Base-by-base conservation (phyloP, 2,113 vertebrate genomes). In the Illadopsis cleaveri region DNA sequence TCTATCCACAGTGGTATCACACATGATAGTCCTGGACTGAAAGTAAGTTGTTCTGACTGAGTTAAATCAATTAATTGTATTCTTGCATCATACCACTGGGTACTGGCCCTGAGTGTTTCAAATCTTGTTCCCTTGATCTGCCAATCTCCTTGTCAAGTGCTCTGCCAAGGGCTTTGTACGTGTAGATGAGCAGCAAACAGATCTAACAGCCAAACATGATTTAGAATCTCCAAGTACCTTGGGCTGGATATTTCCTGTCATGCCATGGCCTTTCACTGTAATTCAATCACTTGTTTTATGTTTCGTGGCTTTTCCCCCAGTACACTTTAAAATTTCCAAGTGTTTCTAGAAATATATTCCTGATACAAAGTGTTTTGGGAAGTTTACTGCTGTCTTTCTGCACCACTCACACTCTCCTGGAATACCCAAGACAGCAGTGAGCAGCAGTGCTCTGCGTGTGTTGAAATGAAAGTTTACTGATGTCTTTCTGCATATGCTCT, bases 291-390 rank as follows among this genome's bases (percentile, higher is more conserved):
- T 77, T 69, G 33, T 9, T 93, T 64, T 60, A 30, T 27, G 21
- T 24, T 75, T 47, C 0, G 0, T 78, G 50, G 2, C 4, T 7
- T 53, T 33, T 25, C 14, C 12, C 14, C 21, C 5, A 2, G n/a
- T 42, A 53, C 22, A 22, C 17, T 85, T 75, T 11, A 66, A 53
- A 51, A 88, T 48, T 37, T 75, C 31, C 19, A 16, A 13, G 6
- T 15, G 31, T 88, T 90, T 68, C 30, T 45, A 58, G 42, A 70
- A 66, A n/a, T 42, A 31, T 7, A 18, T n/a, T 90, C 53, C 37
- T 22, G 47, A 33, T 15, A 56, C 1, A 5, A 62, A 87, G 10
- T 50, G 20, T 18, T 76, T 62, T 7, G 14, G 66, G 53, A 47
- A 50, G 40, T n/a, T 54, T n/a, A 10, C 6, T 58, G 50, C 37